Percentiles rank a stretch among this genome's conserved stretches.
Conservation (phyloP, 2,888 invertebrate species). For the Conops quadrifasciatus region DNA sequence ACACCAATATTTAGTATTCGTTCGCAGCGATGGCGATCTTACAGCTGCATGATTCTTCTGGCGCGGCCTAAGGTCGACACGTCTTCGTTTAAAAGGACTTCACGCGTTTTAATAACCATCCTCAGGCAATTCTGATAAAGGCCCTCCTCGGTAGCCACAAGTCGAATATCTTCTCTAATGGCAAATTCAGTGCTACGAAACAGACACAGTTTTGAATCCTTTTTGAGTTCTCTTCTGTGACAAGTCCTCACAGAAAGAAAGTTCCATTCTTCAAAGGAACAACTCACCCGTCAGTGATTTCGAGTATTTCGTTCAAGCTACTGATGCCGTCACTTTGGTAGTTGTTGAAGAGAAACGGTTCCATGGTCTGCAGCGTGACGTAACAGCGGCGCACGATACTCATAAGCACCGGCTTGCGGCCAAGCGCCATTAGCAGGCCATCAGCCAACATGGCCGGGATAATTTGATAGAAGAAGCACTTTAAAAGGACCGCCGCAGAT, state of each 20-base stretch:
- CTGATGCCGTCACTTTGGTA: slow-evolving; percentile 50
- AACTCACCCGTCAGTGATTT: slow-evolving; percentile 44
- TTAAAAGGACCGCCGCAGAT: neutral
- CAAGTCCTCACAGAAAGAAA: too few species aligned
- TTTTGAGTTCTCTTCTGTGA: too few species aligned
- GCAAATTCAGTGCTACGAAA: slow-evolving; percentile 51
- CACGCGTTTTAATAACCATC: slow-evolving; percentile 50
- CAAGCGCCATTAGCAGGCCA: slow-evolving; percentile 43
- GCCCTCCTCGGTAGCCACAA: neutral
- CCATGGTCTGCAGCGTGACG: slow-evolving; percentile 48
- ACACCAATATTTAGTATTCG: neutral
- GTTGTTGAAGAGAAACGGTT: slow-evolving; percentile 53
- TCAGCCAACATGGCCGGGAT: slow-evolving; percentile 52
- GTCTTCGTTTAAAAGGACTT: slow-evolving; percentile 50
- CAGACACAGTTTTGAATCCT: too few species aligned
- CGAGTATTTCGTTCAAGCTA: slow-evolving; percentile 36
- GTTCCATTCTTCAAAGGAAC: too few species aligned
- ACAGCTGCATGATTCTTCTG: slow-evolving; percentile 45
- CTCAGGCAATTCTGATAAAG: slow-evolving; percentile 25
- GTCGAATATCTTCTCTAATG: slow-evolving; percentile 33
- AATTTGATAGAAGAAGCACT: slow-evolving; percentile 51
- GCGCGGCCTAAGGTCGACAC: slow-evolving; percentile 44
- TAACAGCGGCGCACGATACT: slow-evolving; percentile 47
- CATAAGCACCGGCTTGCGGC: slow-evolving; percentile 50
- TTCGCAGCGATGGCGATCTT: slow-evolving; percentile 40